phyloP scores from a whole-genome alignment of 2,797 vertebrate genomes.

The Falco berigora region DNA sequence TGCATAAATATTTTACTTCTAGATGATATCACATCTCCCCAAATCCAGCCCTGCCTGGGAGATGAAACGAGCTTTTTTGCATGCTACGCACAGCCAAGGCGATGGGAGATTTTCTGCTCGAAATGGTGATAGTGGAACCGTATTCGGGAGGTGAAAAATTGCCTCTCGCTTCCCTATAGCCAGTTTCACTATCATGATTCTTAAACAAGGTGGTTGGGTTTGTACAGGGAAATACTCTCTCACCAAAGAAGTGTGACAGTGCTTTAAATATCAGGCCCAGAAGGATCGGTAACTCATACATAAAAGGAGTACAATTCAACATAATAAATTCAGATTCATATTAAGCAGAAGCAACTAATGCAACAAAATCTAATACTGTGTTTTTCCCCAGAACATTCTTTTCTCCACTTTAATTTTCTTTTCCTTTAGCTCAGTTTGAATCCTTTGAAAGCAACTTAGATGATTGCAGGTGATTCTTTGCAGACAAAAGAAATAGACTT shows the following conservation, averaged over 20 bases:
- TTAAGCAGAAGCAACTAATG: not conserved
- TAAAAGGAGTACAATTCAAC: not conserved
- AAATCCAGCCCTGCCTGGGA: not conserved
- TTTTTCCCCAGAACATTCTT: not conserved
- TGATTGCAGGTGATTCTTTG: not conserved
- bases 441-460: not conserved
- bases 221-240: not conserved
- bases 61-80: not conserved
- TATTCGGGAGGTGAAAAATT: not conserved
- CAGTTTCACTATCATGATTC: not conserved
- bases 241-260: not conserved
- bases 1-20: conserved; percentile 35
- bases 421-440: not conserved
- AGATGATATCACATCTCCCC: not conserved
- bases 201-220: not conserved
- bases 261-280: not conserved
- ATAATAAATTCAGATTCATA: not conserved
- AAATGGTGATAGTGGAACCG: not conserved
- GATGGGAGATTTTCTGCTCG: not conserved
- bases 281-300: not conserved
- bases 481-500: not conserved
- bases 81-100: not conserved
- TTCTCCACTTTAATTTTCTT: not conserved
- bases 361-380: not conserved
- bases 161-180: not conserved